Base-by-base conservation (phyloP, 2,797 vertebrate genomes). In the Helarctos malayanus region DNA sequence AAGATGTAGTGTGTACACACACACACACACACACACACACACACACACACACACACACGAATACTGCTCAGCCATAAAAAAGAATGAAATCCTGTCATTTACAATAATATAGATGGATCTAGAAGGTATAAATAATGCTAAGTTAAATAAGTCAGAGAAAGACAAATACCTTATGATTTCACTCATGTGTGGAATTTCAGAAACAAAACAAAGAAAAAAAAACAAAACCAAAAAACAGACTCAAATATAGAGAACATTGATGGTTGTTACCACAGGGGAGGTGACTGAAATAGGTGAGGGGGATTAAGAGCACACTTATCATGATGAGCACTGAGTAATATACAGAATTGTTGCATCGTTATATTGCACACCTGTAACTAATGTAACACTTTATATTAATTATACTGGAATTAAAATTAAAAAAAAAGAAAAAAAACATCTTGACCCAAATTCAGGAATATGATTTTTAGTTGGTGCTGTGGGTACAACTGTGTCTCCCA, bases 361-460 rank as follows among this genome's bases (percentile, higher is more conserved):
- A 41, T 71, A 71, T 14, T 25, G 21, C 41, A 71, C 12, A 41
- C 69, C 23, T 71, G 69, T 25, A 41, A 41, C 35, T 35, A 71
- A 71, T 41, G 41, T 25, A 71, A 71, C 38, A 71, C 69, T 68
- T 16, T 41, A 13, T 41, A 21, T 41, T 41, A 41, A 41, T 41
- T 41, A 71, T 41, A 71, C 23, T 45, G 38, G 69, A 41, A 41
- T 73, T 73, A 73, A 45, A 71, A 71, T 71, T 12, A 0, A 41
- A 45, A 71, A 41, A 7, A 41, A 25, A 13, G 7, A 41, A 73
- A 38, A 45, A 73, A 71, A 1, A 35, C n/a, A 69, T 25, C 38
- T 73, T 73, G 23, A 94, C 21, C 32, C 54, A 65, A 57, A 81
- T 81, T 96, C 13, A 71, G 29, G n/a, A 76, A 38, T 84, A 93